phyloP scores from a whole-genome alignment of 1,140 invertebrate species.

The Apis laboriosa region DNA sequence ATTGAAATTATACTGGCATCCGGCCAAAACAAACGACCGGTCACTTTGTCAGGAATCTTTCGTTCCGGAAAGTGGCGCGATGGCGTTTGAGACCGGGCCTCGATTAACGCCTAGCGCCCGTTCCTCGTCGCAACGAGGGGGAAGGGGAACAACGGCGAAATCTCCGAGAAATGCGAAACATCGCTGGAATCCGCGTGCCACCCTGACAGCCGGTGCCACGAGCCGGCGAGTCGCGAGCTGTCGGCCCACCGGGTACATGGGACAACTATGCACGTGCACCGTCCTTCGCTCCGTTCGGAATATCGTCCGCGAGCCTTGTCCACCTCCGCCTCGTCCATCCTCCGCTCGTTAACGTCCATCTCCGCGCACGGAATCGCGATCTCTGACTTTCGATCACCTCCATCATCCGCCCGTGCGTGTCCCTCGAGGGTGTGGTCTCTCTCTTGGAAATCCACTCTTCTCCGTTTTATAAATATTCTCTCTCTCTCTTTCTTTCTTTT shows the following conservation, averaged over 20 bases:
- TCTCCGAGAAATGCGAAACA: constrained; percentile 62
- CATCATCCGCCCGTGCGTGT: constrained; percentile 2
- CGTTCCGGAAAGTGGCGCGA: too few relatives aligned
- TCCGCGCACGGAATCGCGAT: not conserved
- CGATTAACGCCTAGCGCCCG: not conserved
- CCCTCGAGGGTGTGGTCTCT: not conserved
- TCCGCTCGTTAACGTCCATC: constrained; percentile 45
- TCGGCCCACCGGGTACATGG: constrained; percentile 57
- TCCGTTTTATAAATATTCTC: too few relatives aligned
- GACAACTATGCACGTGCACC: constrained; percentile 63
- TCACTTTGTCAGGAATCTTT: not conserved
- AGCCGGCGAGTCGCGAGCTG: constrained; percentile 54
- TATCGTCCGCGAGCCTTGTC: constrained; percentile 59
- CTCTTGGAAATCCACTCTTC: not conserved
- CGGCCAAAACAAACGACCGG: not conserved
- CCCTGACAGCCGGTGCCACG: constrained; percentile 48
- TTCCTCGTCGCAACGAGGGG: not conserved
- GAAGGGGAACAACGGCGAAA: constrained; percentile 33
- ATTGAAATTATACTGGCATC: not conserved
- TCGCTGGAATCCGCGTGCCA: constrained; percentile 53
- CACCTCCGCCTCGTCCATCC: constrained; percentile 40
- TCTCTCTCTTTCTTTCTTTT: not conserved
- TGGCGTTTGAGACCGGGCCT: too few relatives aligned
- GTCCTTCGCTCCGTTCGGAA: constrained; percentile 31
- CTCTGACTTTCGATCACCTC: constrained; percentile 35